Evolutionary conservation across 1,140 invertebrate species (phyloP).

Genomic region (Aradophagus sp.): DNA sequence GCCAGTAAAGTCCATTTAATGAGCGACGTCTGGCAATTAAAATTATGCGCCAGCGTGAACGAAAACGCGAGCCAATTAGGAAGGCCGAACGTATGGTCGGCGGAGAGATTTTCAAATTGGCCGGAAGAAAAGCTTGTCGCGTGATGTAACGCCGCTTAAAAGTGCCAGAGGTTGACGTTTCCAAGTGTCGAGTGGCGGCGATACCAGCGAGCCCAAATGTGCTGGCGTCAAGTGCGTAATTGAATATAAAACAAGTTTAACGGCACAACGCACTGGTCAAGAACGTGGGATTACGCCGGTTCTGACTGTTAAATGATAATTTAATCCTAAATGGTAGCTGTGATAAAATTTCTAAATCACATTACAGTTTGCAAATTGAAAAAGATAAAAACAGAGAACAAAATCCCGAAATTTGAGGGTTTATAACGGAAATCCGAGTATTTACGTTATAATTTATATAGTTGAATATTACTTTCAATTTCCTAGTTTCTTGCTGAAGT

Average conservation of each 20-base stretch:
- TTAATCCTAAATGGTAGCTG: constrained; percentile 8
- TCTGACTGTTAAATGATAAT: too few species aligned
- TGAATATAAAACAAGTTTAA: constrained; percentile 50
- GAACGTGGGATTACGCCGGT: constrained; percentile 17
- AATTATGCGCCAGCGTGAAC: constrained; percentile 22
- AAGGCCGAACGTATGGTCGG: background rate
- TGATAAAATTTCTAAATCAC: background rate
- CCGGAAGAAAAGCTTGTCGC: constrained; percentile 10
- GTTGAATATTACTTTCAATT: too few species aligned
- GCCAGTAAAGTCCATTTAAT: too few species aligned
- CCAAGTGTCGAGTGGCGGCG: constrained; percentile 33
- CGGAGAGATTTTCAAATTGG: constrained; percentile 7
- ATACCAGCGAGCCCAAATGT: constrained; percentile 41
- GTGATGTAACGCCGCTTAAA: constrained; percentile 32
- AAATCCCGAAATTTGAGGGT: too few species aligned
- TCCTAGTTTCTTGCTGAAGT: too few species aligned
- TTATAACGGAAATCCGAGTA: too few species aligned
- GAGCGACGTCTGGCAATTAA: too few species aligned
- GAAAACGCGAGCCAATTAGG: constrained; percentile 24
- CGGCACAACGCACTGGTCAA: constrained; percentile 22
- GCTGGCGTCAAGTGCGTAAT: constrained; percentile 49
- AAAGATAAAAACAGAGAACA: too few species aligned
- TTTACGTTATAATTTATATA: too few species aligned
- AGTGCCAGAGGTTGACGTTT: constrained; percentile 17
- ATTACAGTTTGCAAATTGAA: too few species aligned